Conservation (phyloP, 2,797 vertebrate genomes). For the Xiphorhynchus erythropygius region DNA sequence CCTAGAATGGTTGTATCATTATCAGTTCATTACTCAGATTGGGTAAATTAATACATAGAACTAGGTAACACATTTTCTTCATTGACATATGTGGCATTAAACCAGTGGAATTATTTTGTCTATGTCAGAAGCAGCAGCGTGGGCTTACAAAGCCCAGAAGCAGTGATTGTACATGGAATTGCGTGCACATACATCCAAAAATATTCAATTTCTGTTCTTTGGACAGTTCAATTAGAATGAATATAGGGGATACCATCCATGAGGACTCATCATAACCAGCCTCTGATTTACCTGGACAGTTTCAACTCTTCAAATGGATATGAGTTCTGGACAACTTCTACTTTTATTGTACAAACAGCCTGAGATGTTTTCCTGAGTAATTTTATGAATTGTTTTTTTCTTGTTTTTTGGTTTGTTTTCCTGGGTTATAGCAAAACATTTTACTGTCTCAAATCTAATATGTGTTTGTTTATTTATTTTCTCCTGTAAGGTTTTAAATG, state of each 20-base stretch:
- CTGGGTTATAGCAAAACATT: not conserved
- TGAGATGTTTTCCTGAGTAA: not conserved
- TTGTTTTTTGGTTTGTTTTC: not conserved
- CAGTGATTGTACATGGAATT: not conserved
- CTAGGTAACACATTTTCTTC: not conserved
- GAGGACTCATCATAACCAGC: not conserved
- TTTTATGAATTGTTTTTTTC: not conserved
- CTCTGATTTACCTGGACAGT: not conserved
- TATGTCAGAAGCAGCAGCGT: accelerated
- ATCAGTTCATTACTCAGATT: not conserved
- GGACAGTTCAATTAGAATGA: not conserved
- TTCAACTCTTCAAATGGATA: not conserved
- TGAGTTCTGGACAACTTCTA: not conserved
- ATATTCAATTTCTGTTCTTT: not conserved
- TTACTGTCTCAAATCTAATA: not conserved
- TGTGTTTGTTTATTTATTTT: not conserved
- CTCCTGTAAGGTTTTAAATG: not conserved
- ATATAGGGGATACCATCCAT: too few relatives aligned
- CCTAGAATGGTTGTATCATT: not conserved
- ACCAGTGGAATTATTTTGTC: not conserved
- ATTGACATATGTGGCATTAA: not conserved
- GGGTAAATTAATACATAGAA: not conserved
- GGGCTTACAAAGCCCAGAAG: not conserved
- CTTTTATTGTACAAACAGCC: not conserved
- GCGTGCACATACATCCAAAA: not conserved